A percentile compares a stretch with the other conserved stretches of the same genome.
phyloP scores from a whole-genome alignment of 2,888 invertebrate species.

The Melieria picta region DNA sequence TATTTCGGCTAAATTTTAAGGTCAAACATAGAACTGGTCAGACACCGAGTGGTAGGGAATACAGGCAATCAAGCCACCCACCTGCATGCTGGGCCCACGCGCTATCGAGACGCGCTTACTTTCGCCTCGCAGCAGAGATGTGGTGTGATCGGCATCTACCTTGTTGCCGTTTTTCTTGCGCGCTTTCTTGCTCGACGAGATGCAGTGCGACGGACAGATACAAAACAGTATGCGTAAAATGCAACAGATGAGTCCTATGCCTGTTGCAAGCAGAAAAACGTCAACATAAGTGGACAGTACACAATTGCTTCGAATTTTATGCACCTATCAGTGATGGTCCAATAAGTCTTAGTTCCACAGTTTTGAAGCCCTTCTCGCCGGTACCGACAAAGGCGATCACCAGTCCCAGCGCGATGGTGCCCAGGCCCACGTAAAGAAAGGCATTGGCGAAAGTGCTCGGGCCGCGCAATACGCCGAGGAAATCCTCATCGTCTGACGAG shows the following conservation, averaged over 20 bases:
- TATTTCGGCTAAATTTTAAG: conserved; percentile 50
- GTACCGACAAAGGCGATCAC: conserved; percentile 91
- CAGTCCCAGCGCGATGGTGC: conserved; percentile 83
- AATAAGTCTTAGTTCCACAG: conserved; percentile 84
- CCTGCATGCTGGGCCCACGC: conserved; percentile 61
- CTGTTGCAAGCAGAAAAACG: conserved; percentile 52
- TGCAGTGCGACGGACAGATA: conserved; percentile 83
- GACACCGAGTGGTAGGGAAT: too few relatives aligned
- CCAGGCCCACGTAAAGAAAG: conserved; percentile 85
- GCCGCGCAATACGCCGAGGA: conserved; percentile 72
- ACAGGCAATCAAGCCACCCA: conserved; percentile 36
- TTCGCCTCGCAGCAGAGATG: conserved; percentile 65
- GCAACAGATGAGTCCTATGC: conserved; percentile 83
- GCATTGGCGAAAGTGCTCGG: conserved; percentile 86
- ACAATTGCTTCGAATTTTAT: conserved; percentile 1
- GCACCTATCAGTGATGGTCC: conserved; percentile 81
- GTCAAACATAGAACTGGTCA: background rate
- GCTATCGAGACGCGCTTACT: conserved; percentile 65
- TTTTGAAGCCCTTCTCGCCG: conserved; percentile 89
- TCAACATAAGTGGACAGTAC: conserved; percentile 12
- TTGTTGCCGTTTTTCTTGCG: conserved; percentile 68
- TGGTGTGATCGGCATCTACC: conserved; percentile 66
- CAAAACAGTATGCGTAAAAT: conserved; percentile 85
- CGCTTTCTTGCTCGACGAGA: conserved; percentile 74
- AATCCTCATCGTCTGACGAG: conserved; percentile 79